Conservation (phyloP, 2,888 invertebrate genomes). For the Chrysolina oricalcia region DNA sequence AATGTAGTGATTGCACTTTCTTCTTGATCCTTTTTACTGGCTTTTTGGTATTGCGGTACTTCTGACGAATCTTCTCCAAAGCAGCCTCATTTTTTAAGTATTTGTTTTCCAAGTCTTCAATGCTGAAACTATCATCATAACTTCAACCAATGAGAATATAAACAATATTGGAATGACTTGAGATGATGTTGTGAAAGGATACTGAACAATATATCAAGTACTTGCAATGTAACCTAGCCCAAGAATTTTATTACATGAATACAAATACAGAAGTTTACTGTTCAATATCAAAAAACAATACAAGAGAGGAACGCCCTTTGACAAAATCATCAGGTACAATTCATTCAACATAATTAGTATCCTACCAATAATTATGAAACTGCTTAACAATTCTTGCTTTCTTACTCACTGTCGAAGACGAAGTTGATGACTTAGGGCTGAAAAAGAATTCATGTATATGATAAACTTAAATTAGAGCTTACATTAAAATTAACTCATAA, state of each 20-base stretch:
- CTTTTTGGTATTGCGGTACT: constrained; percentile 20
- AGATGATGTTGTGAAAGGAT: too few species aligned
- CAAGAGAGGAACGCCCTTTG: too few species aligned
- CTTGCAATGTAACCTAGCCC: too few species aligned
- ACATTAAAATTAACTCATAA: neutral
- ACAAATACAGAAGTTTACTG: too few species aligned
- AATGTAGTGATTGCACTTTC: constrained; percentile 18
- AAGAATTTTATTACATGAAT: too few species aligned
- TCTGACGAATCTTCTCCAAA: neutral
- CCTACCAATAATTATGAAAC: constrained; percentile 10
- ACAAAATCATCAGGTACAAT: neutral
- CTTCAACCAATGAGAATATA: too few species aligned
- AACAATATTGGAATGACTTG: too few species aligned
- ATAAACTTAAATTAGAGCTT: neutral
- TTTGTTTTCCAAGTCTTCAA: neutral
- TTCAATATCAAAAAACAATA: too few species aligned
- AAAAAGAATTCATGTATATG: neutral
- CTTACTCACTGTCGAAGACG: constrained; percentile 7
- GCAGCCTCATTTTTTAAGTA: constrained; percentile 11
- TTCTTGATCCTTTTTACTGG: neutral
- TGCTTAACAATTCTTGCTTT: constrained; percentile 14
- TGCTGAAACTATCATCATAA: constrained; percentile 9
- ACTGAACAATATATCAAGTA: too few species aligned
- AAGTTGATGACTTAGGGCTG: constrained; percentile 4
- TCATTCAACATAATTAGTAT: neutral